phyloP scores from a whole-genome alignment of 1,140 invertebrate species.

The Bombus terrestris region DNA sequence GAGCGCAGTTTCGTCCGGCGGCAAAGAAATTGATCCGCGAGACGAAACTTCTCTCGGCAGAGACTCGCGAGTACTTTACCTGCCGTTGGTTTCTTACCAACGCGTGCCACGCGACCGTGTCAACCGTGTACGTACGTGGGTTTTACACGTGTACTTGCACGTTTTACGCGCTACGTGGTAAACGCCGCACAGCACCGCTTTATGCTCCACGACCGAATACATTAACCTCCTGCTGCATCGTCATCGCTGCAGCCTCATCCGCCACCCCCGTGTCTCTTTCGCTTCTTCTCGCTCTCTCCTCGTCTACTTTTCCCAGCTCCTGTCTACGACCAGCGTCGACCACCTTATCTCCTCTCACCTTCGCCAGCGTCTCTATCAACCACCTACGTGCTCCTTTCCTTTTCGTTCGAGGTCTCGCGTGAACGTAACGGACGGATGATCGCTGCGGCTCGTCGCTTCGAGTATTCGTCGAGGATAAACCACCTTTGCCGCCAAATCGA shows the following conservation, averaged over 20 bases:
- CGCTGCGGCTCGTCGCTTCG: not conserved
- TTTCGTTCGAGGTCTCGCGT: not conserved
- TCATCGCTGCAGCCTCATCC: not conserved
- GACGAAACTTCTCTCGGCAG: too few species aligned
- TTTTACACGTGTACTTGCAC: conserved; percentile 44
- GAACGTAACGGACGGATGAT: not conserved
- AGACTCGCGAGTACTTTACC: not conserved
- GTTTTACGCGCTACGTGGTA: conserved; percentile 55
- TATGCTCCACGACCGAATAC: conserved; percentile 57
- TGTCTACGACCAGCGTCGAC: too few species aligned
- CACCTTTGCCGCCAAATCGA: too few species aligned
- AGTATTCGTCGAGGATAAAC: not conserved
- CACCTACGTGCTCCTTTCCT: not conserved
- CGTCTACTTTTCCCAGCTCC: not conserved
- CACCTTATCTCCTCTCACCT: too few species aligned
- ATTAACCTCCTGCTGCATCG: conserved; percentile 44
- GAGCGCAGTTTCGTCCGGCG: too few species aligned
- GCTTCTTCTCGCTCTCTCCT: not conserved
- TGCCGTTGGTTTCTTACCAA: not conserved
- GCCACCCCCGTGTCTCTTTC: not conserved
- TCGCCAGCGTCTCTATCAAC: not conserved
- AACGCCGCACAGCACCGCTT: conserved; percentile 31
- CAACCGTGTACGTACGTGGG: conserved; percentile 37
- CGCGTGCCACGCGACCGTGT: conserved; percentile 50
- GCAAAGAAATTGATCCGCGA: too few species aligned